Evolutionary conservation across 2,113 vertebrate genomes (phyloP).

Genomic region (Macaca nemestrina): DNA sequence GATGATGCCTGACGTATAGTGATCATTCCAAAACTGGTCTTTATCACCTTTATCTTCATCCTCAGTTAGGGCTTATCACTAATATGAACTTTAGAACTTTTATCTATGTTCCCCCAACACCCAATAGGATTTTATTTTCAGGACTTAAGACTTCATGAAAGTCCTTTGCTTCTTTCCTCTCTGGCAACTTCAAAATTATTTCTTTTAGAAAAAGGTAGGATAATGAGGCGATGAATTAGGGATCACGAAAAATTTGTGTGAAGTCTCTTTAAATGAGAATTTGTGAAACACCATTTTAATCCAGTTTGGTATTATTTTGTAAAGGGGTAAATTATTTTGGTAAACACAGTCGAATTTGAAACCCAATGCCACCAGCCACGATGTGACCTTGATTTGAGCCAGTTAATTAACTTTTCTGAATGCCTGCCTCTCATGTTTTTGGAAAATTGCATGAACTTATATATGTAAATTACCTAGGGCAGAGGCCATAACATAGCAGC

Average conservation of each 20-base stretch:
- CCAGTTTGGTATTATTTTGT: not conserved
- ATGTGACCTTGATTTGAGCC: not conserved
- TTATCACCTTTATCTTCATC: not conserved
- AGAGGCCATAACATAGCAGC: too few species aligned
- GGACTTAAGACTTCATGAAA: not conserved
- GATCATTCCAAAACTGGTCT: not conserved
- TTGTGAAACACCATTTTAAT: not conserved
- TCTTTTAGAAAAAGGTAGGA: not conserved
- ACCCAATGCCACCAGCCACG: not conserved
- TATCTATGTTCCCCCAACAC: not conserved
- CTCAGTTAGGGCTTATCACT: not conserved
- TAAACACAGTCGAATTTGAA: not conserved
- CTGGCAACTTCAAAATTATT: not conserved
- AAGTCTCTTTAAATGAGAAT: not conserved
- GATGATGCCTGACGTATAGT: fast-evolving
- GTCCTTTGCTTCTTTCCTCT: not conserved
- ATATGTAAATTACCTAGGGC: not conserved
- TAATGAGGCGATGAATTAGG: not conserved
- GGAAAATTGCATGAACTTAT: not conserved
- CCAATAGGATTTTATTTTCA: not conserved
- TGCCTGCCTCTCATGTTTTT: not conserved
- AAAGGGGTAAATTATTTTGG: not conserved
- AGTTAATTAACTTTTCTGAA: too few species aligned
- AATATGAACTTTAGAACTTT: not conserved
- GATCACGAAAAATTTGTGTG: not conserved